phyloP scores from a whole-genome alignment of 1,140 invertebrate genomes.

The Bombus pyrosoma region DNA sequence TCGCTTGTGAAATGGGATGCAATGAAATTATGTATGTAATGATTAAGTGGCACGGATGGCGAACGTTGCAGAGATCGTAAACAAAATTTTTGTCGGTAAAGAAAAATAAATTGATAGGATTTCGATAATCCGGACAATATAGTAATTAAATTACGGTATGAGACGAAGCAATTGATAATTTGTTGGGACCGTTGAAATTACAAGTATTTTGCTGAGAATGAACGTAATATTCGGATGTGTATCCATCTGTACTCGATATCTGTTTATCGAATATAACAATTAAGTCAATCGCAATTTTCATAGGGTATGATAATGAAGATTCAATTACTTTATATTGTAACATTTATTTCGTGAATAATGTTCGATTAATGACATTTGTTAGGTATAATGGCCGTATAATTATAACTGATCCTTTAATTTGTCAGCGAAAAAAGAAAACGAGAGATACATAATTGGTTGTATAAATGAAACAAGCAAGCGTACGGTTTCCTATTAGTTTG shows the following conservation, averaged over 20 bases:
- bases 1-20: background rate
- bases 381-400: background rate
- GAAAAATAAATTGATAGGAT: background rate
- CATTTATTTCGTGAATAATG: background rate
- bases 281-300: background rate
- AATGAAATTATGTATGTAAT: background rate
- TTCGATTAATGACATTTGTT: background rate
- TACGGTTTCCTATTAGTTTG: slow-evolving; percentile 11
- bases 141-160: background rate
- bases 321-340: background rate
- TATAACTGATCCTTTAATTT: background rate
- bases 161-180: background rate
- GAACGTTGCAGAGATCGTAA: background rate
- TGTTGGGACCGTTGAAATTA: background rate
- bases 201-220: background rate
- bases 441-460: background rate
- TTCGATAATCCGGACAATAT: background rate
- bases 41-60: background rate
- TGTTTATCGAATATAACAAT: background rate
- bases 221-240: background rate
- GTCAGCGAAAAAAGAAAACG: background rate
- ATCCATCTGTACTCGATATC: background rate
- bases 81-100: background rate
- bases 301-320: background rate
- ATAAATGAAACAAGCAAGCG: background rate